phyloP scores from a whole-genome alignment of 2,113 vertebrate genomes.

The Oreocharis arfaki region DNA sequence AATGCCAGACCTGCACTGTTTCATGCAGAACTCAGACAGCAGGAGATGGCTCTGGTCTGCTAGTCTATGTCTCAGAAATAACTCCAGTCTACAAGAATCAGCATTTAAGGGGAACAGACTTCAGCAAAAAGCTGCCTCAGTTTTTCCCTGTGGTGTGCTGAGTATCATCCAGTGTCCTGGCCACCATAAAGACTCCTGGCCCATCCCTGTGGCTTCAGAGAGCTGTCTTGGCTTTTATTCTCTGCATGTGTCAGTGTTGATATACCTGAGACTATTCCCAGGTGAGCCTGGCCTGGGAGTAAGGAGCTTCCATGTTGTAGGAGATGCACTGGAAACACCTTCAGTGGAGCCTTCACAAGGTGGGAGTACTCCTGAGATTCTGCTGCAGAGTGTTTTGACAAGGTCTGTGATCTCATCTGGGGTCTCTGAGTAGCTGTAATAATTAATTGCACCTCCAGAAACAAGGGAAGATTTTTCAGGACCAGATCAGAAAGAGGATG shows the following conservation, averaged over 20 bases:
- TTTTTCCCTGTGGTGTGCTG: neutral
- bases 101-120: neutral
- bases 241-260: neutral
- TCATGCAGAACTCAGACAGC: neutral
- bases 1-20: accelerated
- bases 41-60: neutral
- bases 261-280: neutral
- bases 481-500: neutral
- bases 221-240: neutral
- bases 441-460: neutral
- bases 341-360: neutral
- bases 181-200: neutral
- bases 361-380: neutral
- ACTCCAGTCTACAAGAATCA: neutral
- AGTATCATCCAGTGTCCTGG: neutral
- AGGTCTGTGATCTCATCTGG: neutral
- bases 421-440: neutral
- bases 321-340: neutral
- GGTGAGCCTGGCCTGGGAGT: neutral
- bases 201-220: neutral
- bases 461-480: neutral
- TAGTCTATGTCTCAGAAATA: neutral
- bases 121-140: neutral
- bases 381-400: neutral
- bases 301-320: neutral